These are phyloP conservation scores for Bungarus multicinctus DNA, from an alignment of 2,113 vertebrate genomes.

Conservation along the genomic window DNA sequence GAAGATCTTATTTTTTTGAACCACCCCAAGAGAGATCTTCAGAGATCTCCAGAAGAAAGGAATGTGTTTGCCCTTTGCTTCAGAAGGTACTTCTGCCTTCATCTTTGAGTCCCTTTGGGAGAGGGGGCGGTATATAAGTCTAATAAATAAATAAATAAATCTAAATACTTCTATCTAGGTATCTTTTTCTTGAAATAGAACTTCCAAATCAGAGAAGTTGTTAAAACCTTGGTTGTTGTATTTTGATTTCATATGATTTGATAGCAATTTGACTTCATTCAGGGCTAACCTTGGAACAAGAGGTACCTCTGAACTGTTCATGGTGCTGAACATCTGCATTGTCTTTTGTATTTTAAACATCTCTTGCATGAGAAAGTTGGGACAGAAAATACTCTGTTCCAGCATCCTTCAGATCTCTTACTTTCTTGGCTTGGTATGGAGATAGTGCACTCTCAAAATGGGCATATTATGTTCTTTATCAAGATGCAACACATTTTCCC, in stretches of 20 bases:
- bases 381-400: background rate
- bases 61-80: background rate
- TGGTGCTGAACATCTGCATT: background rate
- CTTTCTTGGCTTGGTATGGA: background rate
- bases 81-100: background rate
- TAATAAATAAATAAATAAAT: no score
- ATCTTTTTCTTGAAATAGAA: background rate
- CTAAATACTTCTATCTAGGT: background rate
- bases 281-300: background rate
- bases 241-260: background rate
- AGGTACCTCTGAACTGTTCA: background rate
- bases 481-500: background rate
- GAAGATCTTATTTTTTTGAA: background rate
- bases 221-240: background rate
- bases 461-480: background rate
- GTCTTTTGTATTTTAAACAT: background rate
- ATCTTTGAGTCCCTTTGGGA: no score
- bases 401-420: background rate
- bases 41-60: background rate
- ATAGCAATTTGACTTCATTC: background rate
- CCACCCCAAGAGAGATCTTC: background rate
- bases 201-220: background rate
- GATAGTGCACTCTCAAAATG: background rate
- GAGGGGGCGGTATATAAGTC: no score
- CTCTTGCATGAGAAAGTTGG: background rate